Percentiles rank a stretch among this genome's conserved stretches.
Evolutionary conservation across 2,113 vertebrate genomes (phyloP).

Genomic region (Thalassarche chlororhynchos): DNA sequence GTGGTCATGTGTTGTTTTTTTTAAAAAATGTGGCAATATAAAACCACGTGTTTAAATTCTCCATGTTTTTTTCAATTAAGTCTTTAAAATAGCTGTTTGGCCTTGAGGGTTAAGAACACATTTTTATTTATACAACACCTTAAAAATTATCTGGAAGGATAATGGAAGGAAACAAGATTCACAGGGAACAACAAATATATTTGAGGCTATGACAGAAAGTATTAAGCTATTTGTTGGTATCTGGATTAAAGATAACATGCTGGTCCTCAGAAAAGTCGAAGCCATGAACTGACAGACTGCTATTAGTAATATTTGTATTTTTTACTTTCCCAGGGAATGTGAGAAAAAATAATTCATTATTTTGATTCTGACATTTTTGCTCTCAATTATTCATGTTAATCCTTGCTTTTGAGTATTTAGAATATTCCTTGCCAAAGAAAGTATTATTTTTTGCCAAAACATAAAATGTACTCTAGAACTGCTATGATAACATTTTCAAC

Average conservation of each 20-base stretch:
- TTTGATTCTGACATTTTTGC: constrained; percentile 14
- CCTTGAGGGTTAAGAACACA: neutral
- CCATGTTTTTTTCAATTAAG: neutral
- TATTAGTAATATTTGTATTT: constrained; percentile 1
- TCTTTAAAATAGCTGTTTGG: neutral
- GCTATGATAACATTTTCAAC: constrained; percentile 40
- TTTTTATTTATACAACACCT: neutral
- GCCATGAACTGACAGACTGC: neutral
- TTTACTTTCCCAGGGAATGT: neutral
- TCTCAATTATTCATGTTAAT: constrained; percentile 1
- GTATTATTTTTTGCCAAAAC: constrained; percentile 33
- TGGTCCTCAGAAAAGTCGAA: neutral
- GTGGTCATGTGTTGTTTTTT: neutral
- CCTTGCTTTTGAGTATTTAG: neutral
- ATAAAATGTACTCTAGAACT: constrained; percentile 2
- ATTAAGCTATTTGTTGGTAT: neutral
- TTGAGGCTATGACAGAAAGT: neutral
- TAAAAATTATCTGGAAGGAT: neutral
- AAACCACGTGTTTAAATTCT: neutral
- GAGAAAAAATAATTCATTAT: constrained; percentile 12
- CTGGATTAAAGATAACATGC: neutral
- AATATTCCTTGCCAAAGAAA: constrained; percentile 25
- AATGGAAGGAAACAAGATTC: neutral
- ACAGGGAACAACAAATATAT: neutral
- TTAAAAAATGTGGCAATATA: neutral